phyloP scores from a whole-genome alignment of 2,888 invertebrate genomes.

The Pseudococcus jackbeardsleyi region DNA sequence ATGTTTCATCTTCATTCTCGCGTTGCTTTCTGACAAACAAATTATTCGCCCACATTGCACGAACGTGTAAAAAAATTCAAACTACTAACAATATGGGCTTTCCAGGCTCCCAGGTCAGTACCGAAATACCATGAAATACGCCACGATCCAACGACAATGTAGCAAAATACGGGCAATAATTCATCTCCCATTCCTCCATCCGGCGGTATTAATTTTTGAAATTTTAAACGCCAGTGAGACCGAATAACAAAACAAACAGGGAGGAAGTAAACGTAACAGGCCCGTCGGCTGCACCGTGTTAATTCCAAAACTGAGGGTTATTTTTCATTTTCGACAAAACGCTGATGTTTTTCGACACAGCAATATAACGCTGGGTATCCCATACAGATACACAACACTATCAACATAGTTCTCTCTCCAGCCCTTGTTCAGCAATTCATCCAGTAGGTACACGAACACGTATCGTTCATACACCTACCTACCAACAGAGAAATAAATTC shows the following conservation, averaged over 20 bases:
- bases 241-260: neutral
- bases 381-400: too few species aligned
- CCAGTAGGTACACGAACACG: too few species aligned
- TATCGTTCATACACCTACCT: neutral
- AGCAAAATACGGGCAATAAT: neutral
- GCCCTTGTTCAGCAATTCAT: too few species aligned
- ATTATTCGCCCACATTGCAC: too few species aligned
- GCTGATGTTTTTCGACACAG: neutral
- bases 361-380: neutral
- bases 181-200: neutral
- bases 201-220: neutral
- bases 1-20: too few species aligned
- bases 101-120: too few species aligned
- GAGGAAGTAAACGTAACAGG: neutral
- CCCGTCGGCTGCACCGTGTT: neutral
- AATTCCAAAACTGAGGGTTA: neutral
- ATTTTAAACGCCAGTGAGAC: neutral
- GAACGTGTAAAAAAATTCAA: too few species aligned
- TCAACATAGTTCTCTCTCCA: too few species aligned
- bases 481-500: neutral
- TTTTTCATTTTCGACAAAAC: slow-evolving; percentile 14
- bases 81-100: too few species aligned
- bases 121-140: too few species aligned
- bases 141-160: too few species aligned
- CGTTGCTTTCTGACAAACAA: too few species aligned